Evolutionary conservation across 2,888 invertebrate genomes (phyloP).

Genomic region (Gymnoscelis rufifasciata): DNA sequence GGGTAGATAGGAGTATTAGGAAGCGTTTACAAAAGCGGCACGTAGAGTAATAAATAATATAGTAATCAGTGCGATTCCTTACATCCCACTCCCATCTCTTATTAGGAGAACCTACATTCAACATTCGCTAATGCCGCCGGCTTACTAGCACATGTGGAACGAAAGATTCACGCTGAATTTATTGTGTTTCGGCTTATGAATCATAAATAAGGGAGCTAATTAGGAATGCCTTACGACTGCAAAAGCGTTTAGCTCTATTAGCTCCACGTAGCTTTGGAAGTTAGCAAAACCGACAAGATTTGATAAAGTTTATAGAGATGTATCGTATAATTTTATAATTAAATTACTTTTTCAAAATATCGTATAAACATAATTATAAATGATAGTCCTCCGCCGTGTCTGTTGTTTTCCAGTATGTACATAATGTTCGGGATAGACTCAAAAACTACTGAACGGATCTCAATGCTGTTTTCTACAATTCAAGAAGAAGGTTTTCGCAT

Average conservation of each 20-base stretch:
- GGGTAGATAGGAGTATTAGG: constrained; percentile 68
- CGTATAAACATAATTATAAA: too few relatives aligned
- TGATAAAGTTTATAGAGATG: too few relatives aligned
- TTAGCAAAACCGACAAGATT: constrained; percentile 16
- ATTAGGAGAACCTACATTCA: constrained; percentile 77
- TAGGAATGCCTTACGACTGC: constrained; percentile 55
- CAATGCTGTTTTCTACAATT: too few relatives aligned
- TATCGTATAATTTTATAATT: too few relatives aligned
- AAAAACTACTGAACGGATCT: too few relatives aligned
- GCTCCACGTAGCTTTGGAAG: too few relatives aligned
- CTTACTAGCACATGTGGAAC: constrained; percentile 76
- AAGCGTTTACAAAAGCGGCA: constrained; percentile 77
- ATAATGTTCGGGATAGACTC: too few relatives aligned
- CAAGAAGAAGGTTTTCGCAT: too few relatives aligned
- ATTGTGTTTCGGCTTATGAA: constrained; percentile 78
- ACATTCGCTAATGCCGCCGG: constrained; percentile 72
- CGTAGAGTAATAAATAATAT: constrained; percentile 78
- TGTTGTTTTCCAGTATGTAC: too few relatives aligned
- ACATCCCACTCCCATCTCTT: constrained; percentile 74
- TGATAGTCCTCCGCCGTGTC: too few relatives aligned
- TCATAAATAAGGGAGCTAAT: constrained; percentile 77
- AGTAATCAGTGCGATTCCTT: constrained; percentile 79
- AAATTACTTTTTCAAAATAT: too few relatives aligned
- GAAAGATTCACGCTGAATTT: constrained; percentile 74
- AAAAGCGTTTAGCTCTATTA: constrained; percentile 16